phyloP scores from a whole-genome alignment of 2,113 vertebrate genomes.

The Eira barbara region DNA sequence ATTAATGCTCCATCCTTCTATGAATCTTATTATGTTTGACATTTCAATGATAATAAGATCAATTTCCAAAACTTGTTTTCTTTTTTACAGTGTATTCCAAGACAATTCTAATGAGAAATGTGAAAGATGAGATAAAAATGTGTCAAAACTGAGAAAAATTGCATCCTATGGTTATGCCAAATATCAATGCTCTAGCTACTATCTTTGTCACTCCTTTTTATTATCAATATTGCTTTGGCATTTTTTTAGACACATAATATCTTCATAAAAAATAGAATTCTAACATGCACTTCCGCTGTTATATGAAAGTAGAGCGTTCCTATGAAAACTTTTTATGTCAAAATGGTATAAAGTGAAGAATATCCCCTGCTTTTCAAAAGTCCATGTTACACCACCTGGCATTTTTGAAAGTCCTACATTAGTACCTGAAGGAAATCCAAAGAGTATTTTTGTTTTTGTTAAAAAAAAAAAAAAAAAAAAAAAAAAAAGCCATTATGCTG shows the following conservation, averaged over 20 bases:
- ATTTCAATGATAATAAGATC: constrained; percentile 61
- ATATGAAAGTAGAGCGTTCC: not conserved
- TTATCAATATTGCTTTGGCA: constrained; percentile 29
- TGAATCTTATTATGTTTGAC: constrained; percentile 58
- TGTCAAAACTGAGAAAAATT: constrained; percentile 60
- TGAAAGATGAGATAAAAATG: constrained; percentile 53
- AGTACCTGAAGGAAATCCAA: not conserved
- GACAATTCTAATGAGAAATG: constrained; percentile 50
- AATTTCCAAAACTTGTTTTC: constrained; percentile 55
- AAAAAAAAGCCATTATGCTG: not conserved
- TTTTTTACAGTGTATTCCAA: constrained; percentile 43
- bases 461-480: not conserved
- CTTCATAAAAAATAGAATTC: constrained; percentile 45
- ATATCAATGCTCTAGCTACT: constrained; percentile 37
- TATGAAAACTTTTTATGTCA: not conserved
- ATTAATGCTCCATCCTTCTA: not conserved
- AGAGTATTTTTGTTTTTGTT: not conserved
- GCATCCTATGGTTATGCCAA: constrained; percentile 27
- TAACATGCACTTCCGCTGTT: too few species aligned
- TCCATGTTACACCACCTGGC: not conserved
- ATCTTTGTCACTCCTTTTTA: not conserved
- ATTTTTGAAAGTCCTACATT: not conserved
- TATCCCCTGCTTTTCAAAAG: not conserved
- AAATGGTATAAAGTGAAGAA: not conserved
- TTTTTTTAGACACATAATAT: not conserved